Evolutionary conservation across 1,140 invertebrate species (phyloP).

Genomic region (Hydropsyche tenuis): DNA sequence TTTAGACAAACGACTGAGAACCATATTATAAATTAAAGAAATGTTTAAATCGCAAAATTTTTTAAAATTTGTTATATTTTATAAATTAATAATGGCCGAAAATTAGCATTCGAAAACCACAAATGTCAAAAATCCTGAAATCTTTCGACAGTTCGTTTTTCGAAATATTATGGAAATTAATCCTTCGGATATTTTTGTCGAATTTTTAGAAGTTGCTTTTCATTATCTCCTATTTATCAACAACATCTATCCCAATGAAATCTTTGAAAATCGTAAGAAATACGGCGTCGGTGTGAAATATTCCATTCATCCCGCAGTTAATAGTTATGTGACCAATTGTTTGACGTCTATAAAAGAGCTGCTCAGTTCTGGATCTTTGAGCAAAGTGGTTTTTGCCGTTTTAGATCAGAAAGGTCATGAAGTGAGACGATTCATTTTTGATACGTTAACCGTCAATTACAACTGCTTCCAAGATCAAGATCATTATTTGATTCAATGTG

Average conservation of each 20-base stretch:
- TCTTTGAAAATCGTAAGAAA: constrained; percentile 66
- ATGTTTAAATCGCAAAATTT: no score
- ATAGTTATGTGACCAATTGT: constrained; percentile 65
- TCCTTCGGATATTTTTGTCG: constrained; percentile 55
- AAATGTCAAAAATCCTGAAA: no score
- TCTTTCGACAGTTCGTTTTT: background rate
- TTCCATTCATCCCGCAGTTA: constrained; percentile 67
- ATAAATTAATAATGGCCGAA: no score
- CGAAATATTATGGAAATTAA: background rate
- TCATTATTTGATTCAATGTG: constrained; percentile 66
- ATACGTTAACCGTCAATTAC: constrained; percentile 57
- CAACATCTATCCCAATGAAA: constrained; percentile 66
- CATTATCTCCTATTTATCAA: constrained; percentile 65
- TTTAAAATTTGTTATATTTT: no score
- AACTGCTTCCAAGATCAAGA: constrained; percentile 53
- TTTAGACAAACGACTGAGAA: no score
- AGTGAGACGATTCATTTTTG: constrained; percentile 65
- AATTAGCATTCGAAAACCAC: no score
- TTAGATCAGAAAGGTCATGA: constrained; percentile 53
- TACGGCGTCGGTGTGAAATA: constrained; percentile 64
- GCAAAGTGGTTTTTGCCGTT: constrained; percentile 60
- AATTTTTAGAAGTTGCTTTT: constrained; percentile 68
- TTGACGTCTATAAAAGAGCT: constrained; percentile 58
- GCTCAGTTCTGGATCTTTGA: constrained; percentile 58
- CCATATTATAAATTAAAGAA: no score